Base-by-base conservation (phyloP, 2,888 invertebrate species). In the Limnephilus rhombicus region DNA sequence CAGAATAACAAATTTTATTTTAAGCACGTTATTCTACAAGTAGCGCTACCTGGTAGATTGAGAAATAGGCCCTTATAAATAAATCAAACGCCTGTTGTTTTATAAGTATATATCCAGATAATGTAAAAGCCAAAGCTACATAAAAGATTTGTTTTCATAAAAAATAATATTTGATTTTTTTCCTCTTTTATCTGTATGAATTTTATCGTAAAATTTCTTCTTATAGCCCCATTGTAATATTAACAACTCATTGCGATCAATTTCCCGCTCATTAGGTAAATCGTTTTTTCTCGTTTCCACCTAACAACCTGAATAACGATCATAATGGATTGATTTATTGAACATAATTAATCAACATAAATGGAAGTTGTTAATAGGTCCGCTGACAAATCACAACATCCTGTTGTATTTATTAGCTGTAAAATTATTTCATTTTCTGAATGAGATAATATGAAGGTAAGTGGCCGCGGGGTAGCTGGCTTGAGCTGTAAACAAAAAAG, bases 191-290 rank as follows among this genome's bases (percentile, higher is more conserved):
- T 45, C 45, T 45, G 49, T 49, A 3, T 68, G 7, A n/a, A 24
- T 68, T 68, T 68, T 68, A 7, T n/a, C 68, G 24, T 9, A n/a
- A 68, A 5, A 68, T n/a, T 68, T 68, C n/a, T 9, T 68, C 68
- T 24, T 9, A n/a, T n/a, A 68, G n/a, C 68, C 68, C 68, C 68
- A 68, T 68, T 24, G 24, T 68, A 9, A 68, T 68, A 68, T n/a
- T 24, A 9, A 9, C 9, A 24, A 68, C 68, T 68, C 68, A 68
- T 24, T 68, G 68, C 68, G 68, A 68, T 68, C 68, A 24, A 68
- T 68, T 68, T 68, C 68, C 68, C 68, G 68, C 68, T 68, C 68
- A 68, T 68, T 68, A 68, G 68, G 68, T 68, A 68, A 68, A 68
- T 9, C 68, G 68, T n/a, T 68, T 68, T 68, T 68, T 68, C 68